phyloP scores from a whole-genome alignment of 1,140 invertebrate species.

The honey bee (Apis mellifera) region DNA sequence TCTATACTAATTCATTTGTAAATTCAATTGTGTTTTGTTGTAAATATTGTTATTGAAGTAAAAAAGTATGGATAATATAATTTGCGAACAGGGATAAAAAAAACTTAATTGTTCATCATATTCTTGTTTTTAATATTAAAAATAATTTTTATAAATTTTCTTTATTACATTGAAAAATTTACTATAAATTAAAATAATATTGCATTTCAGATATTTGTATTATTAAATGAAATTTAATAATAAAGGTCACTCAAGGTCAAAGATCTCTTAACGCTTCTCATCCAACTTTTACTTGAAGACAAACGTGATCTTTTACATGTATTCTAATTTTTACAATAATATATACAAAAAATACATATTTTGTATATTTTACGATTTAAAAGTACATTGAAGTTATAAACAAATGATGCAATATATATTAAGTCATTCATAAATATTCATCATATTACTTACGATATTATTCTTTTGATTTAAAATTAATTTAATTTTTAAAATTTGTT shows the following conservation, averaged over 20 bases:
- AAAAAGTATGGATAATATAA: background rate
- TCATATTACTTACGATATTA: background rate
- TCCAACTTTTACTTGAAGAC: background rate
- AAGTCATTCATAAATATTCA: background rate
- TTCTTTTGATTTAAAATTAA: too few species aligned
- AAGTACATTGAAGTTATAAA: background rate
- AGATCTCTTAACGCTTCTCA: background rate
- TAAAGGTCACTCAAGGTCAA: conserved; percentile 48
- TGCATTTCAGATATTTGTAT: background rate
- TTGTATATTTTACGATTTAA: background rate
- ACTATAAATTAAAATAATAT: background rate
- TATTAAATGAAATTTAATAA: background rate
- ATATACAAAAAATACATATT: background rate
- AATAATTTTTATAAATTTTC: background rate
- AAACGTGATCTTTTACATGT: conserved; percentile 15
- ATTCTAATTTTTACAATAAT: background rate
- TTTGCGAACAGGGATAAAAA: background rate
- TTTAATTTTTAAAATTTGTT: too few species aligned
- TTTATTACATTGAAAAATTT: background rate
- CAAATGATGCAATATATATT: background rate
- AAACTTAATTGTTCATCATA: background rate
- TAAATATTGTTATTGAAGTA: background rate
- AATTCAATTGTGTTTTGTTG: conserved; percentile 5
- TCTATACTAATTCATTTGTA: background rate
- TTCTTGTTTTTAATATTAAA: background rate